A percentile compares a stretch with the other conserved stretches of the same genome.
These are phyloP conservation scores for Ormyrus rosae DNA, from an alignment of 2,888 invertebrate genomes.

Conservation along the genomic window DNA sequence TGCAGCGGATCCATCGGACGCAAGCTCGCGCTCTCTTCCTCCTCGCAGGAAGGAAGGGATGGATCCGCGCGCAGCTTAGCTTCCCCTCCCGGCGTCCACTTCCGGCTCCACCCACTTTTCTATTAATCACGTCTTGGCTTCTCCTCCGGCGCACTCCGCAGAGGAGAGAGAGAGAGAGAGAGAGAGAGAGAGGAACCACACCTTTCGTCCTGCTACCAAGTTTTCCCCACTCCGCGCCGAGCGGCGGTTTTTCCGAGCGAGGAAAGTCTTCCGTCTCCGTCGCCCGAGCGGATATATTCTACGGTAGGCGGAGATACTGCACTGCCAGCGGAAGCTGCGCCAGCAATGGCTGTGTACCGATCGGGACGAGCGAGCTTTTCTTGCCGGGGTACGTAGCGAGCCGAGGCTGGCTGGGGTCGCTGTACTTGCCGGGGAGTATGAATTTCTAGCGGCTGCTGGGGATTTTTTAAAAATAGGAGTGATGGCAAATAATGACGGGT, in stretches of 20 bases:
- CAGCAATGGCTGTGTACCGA: slow-evolving; percentile 47
- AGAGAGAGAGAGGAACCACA: slow-evolving; percentile 73
- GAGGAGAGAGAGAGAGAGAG: slow-evolving; percentile 65
- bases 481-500: too few species aligned
- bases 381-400: too few species aligned
- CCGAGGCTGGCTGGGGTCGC: too few species aligned
- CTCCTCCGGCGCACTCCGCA: slow-evolving; percentile 61
- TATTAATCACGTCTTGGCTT: slow-evolving; percentile 75
- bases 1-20: too few species aligned
- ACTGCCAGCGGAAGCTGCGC: slow-evolving; percentile 52
- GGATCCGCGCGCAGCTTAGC: slow-evolving; percentile 70
- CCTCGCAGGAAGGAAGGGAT: slow-evolving; percentile 24
- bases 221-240: slow-evolving; percentile 57
- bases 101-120: slow-evolving; percentile 76
- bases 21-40: neutral
- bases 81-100: slow-evolving; percentile 67
- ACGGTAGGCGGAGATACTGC: slow-evolving; percentile 60
- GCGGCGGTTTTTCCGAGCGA: slow-evolving; percentile 1
- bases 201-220: slow-evolving; percentile 67
- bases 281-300: too few species aligned
- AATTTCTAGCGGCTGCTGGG: too few species aligned
- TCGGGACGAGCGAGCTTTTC: neutral
- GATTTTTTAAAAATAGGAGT: too few species aligned
- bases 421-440: too few species aligned
- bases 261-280: neutral